Conservation (phyloP, 2,888 invertebrate genomes). For the Lysandra bellargus region DNA sequence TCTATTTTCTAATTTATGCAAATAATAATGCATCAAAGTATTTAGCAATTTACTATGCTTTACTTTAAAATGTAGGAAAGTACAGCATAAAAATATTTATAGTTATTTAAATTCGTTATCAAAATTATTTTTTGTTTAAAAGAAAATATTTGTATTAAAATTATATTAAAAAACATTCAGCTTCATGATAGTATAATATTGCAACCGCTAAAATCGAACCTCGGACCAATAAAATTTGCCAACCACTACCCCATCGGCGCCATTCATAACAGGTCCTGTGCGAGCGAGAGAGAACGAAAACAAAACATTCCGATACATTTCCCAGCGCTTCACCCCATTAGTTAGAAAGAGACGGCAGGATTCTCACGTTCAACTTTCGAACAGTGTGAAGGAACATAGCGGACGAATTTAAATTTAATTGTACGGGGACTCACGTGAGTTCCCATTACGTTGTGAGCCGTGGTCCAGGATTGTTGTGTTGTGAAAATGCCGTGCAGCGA, state of each 20-base stretch:
- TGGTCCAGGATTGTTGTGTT: constrained; percentile 48
- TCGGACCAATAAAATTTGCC: constrained; percentile 39
- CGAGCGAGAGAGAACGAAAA: constrained; percentile 74
- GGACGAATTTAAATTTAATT: constrained; percentile 66
- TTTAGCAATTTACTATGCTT: too few relatives aligned
- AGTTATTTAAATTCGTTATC: not conserved
- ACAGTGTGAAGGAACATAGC: constrained; percentile 62
- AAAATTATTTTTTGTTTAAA: not conserved
- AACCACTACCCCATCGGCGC: constrained; percentile 51
- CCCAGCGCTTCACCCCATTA: constrained; percentile 55
- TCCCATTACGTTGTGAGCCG: constrained; percentile 50
- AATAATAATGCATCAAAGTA: too few relatives aligned
- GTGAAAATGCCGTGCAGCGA: constrained; percentile 82
- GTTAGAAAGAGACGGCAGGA: constrained; percentile 54
- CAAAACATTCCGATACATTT: constrained; percentile 79
- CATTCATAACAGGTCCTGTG: constrained; percentile 67
- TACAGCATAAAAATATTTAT: too few relatives aligned
- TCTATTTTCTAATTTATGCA: too few relatives aligned
- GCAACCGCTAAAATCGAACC: constrained; percentile 55
- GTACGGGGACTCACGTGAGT: constrained; percentile 52
- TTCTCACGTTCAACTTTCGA: constrained; percentile 47
- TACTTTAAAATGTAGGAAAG: too few relatives aligned
- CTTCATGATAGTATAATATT: constrained; percentile 7
- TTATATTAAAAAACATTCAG: not conserved
- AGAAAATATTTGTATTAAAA: too few relatives aligned